Conservation (phyloP, 2,888 invertebrate species). For the Chalcis sispes region DNA sequence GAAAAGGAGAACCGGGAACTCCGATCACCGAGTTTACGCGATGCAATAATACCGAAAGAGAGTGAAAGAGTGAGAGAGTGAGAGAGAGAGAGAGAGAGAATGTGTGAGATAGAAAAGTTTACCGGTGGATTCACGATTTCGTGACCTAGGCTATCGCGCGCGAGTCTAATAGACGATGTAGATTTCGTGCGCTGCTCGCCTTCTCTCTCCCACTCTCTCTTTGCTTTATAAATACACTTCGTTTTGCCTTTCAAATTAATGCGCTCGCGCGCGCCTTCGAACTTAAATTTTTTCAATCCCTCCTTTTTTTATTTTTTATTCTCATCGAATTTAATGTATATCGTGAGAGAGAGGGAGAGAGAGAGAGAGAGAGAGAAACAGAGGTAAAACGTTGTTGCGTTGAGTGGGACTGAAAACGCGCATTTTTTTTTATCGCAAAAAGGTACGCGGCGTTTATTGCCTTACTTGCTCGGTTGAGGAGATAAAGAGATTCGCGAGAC, state of each 20-base stretch:
- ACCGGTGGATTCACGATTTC: conserved; percentile 26
- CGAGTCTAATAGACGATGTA: conserved; percentile 47
- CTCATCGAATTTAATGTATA: neutral
- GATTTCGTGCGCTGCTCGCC: conserved; percentile 44
- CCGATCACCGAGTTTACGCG: too few species aligned
- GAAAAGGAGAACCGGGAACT: too few species aligned
- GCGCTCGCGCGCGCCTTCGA: too few species aligned
- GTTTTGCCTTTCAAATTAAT: conserved; percentile 50
- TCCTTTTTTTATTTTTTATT: neutral
- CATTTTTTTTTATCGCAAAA: neutral
- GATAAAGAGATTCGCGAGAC: neutral
- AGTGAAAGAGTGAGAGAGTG: neutral
- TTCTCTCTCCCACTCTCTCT: conserved; percentile 9
- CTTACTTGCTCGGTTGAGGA: neutral
- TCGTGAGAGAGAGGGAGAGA: neutral
- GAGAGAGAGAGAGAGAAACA: neutral
- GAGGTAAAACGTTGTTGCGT: neutral
- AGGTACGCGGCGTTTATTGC: too few species aligned
- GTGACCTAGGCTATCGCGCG: conserved; percentile 54
- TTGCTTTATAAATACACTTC: conserved; percentile 34
- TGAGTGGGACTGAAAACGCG: neutral
- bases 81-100: conserved; percentile 15
- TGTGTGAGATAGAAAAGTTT: conserved; percentile 26
- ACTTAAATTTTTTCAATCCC: too few species aligned
- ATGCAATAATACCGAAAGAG: too few species aligned